A percentile compares a stretch with the other conserved stretches of the same genome.
Conservation (phyloP, 2,797 vertebrate genomes). For the Bufotes viridis region DNA sequence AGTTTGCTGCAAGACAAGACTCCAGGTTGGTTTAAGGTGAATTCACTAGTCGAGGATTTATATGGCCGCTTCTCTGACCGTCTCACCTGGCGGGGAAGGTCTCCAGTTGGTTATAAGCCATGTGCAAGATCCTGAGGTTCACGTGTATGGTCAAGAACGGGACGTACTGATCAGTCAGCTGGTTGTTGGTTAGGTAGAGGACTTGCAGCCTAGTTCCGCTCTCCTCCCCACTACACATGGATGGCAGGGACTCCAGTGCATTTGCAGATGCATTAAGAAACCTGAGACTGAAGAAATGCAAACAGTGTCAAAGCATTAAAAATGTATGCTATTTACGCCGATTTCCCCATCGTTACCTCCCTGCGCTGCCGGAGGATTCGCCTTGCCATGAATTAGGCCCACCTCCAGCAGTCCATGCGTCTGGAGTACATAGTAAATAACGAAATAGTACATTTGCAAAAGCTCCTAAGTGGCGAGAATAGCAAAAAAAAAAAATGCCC, state of each 20-base stretch:
- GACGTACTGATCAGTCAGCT: conserved; percentile 89
- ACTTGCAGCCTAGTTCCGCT: conserved; percentile 91
- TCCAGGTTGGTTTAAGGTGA: neutral
- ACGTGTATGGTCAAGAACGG: conserved; percentile 86
- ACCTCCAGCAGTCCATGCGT: too few species aligned
- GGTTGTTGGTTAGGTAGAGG: conserved; percentile 90
- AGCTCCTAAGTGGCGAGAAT: too few species aligned
- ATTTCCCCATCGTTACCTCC: too few species aligned
- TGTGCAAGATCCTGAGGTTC: conserved; percentile 88
- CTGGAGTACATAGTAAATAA: neutral
- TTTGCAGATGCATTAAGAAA: conserved; percentile 95
- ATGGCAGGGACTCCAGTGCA: conserved; percentile 86
- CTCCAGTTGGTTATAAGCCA: conserved; percentile 91
- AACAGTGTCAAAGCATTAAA: neutral
- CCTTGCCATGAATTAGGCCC: too few species aligned
- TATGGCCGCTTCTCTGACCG: neutral
- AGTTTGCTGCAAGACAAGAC: conserved; percentile 83
- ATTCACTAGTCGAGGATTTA: neutral
- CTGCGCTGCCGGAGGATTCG: too few species aligned
- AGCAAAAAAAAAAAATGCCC: too few species aligned
- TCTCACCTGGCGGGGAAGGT: conserved; percentile 94
- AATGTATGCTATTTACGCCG: too few species aligned
- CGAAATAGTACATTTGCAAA: neutral
- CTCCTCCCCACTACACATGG: conserved; percentile 85
- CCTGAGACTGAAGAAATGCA: conserved; percentile 82